Conservation (phyloP, 2,113 vertebrate genomes). For the Sciurus niger region DNA sequence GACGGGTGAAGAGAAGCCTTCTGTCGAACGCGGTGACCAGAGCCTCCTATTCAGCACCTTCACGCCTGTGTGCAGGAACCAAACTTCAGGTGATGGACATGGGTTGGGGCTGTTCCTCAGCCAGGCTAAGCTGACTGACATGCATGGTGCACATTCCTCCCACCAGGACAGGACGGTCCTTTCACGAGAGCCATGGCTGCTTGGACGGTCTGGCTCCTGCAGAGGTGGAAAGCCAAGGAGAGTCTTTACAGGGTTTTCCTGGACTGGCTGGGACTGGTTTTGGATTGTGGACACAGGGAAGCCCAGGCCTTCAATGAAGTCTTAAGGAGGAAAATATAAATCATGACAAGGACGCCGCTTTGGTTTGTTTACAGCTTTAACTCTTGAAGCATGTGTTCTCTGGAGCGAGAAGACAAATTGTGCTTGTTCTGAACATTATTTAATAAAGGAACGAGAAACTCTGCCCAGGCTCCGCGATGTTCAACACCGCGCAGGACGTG, state of each 20-base stretch:
- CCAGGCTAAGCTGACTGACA: not conserved
- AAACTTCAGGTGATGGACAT: fast-evolving
- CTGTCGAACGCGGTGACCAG: not conserved
- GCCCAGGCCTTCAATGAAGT: not conserved
- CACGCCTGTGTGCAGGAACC: not conserved
- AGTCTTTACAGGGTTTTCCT: not conserved
- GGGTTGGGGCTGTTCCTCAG: too few relatives aligned
- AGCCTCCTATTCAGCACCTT: not conserved
- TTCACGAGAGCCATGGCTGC: fast-evolving
- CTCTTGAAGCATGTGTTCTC: too few relatives aligned
- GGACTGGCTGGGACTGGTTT: not conserved
- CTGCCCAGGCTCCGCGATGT: too few relatives aligned
- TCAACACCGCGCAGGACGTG: too few relatives aligned
- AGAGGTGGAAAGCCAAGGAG: not conserved
- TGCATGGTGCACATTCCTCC: not conserved
- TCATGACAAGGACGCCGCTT: too few relatives aligned
- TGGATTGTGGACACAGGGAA: not conserved
- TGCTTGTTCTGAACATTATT: too few relatives aligned
- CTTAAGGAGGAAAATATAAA: too few relatives aligned
- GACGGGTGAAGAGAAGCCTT: not conserved
- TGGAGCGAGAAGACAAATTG: too few relatives aligned
- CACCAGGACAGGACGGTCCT: fast-evolving
- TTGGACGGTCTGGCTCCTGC: not conserved
- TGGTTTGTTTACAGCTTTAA: too few relatives aligned
- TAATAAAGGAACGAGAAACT: too few relatives aligned